These are phyloP conservation scores for Pungitius pungitius DNA, from an alignment of 2,113 vertebrate genomes.

Conservation along the genomic window DNA sequence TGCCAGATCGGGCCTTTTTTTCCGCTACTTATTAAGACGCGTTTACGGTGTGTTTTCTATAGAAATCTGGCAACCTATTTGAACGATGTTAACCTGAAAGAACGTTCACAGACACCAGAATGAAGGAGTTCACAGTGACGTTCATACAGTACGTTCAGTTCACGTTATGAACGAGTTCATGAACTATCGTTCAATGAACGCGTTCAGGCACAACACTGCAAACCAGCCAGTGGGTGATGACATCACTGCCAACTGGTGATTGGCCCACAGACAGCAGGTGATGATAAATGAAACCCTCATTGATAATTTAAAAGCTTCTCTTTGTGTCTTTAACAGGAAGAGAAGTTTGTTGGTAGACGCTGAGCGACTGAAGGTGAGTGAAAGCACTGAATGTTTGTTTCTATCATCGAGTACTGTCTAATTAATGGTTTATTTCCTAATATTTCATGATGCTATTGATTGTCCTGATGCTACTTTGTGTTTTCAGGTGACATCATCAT, in stretches of 20 bases:
- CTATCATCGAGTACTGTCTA: not conserved
- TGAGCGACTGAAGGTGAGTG: not conserved
- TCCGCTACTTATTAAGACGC: no score
- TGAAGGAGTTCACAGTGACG: no score
- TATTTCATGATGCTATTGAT: not conserved
- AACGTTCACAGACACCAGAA: no score
- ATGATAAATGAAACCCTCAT: conserved; percentile 44
- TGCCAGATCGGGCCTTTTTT: no score
- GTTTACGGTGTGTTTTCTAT: no score
- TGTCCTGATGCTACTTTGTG: not conserved
- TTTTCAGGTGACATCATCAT: conserved; percentile 39
- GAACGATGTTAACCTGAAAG: no score
- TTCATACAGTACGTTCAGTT: no score
- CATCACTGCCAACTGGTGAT: conserved; percentile 22
- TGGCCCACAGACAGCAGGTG: conserved; percentile 41
- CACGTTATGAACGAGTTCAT: no score
- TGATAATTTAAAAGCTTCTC: conserved; percentile 40
- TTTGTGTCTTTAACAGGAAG: not conserved
- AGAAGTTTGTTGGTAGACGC: not conserved
- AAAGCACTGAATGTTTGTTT: not conserved
- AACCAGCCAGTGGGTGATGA: not conserved
- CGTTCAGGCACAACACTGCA: no score
- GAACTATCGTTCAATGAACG: no score
- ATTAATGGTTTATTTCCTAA: no score
- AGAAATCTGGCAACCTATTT: no score